Evolutionary conservation across 2,888 invertebrate species (phyloP), one percentile per base, ranked within the genome.

Genomic region (Euphydryas editha): DNA sequence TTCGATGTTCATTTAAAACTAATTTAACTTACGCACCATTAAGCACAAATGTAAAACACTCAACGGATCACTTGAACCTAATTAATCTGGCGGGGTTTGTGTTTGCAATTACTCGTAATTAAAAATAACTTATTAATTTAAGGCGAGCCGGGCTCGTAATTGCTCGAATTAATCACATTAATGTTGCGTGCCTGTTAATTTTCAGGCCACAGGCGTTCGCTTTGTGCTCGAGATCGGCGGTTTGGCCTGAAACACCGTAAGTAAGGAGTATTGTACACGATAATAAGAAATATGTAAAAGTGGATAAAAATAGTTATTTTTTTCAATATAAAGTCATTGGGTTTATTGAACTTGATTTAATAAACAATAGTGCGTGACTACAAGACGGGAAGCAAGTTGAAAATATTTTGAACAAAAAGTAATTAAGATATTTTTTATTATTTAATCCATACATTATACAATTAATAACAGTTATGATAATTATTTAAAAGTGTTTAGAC

Each of bases 111-210:
- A 90, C 86, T 80, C 63, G 83, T 91, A 88, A 92, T 92, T 92
- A 90, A 90, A 92, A 90, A 91, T 91, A 91, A 90, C 90, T 92
- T 90, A 90, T 88, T 91, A 88, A 90, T 89, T 89, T 87, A 81
- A 77, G 75, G 36, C 54, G 30, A 36, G 15, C 11, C 81, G 81
- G 81, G 77, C 73, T 78, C 78, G 81, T 90, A 91, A 92, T 90
- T 88, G 83, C 80, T 76, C 78, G 83, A 86, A 91, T 92, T 88
- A 90, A 91, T 92, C 91, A 90, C 82, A 74, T 83, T 83, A 88
- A 91, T 91, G 90, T 85, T 75, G 84, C 91, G 85, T 88, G 87
- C 77, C 79, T 82, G 85, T 88, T 87, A 80, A 84, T 88, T 89
- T 88, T 85, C 84, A 86, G 87, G 83, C 78, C 80, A 90, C 85